Percentiles rank a stretch among this genome's conserved stretches.
Evolutionary conservation across 2,888 invertebrate genomes (phyloP).

Genomic region (Merodon equestris): DNA sequence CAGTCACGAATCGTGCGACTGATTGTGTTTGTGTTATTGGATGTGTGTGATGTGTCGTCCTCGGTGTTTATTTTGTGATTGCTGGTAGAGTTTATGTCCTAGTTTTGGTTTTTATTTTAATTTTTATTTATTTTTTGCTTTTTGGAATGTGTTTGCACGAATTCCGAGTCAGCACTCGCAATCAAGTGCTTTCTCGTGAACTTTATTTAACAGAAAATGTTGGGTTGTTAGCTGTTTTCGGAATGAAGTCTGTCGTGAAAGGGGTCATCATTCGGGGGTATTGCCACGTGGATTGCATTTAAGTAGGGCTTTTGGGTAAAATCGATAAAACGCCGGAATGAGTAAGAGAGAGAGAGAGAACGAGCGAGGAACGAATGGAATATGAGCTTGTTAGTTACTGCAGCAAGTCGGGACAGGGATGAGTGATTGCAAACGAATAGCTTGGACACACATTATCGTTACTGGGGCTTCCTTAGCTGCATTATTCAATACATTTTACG

Average conservation of each 20-base stretch:
- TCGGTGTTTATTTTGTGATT: slow-evolving; percentile 16
- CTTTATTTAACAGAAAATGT: too few species aligned
- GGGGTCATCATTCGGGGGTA: not conserved
- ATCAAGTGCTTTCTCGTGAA: slow-evolving; percentile 3
- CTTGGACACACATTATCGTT: too few species aligned
- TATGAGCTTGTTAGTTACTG: too few species aligned
- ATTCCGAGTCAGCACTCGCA: slow-evolving; percentile 9
- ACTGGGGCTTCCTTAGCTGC: too few species aligned
- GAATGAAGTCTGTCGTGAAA: too few species aligned
- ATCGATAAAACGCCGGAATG: slow-evolving; percentile 36
- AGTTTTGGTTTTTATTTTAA: not conserved
- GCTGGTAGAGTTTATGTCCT: slow-evolving; percentile 20
- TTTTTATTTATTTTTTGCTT: not conserved
- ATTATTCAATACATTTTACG: too few species aligned
- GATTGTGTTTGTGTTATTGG: slow-evolving; percentile 8
- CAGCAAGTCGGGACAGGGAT: too few species aligned
- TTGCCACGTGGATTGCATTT: slow-evolving; percentile 18
- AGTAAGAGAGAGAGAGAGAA: too few species aligned
- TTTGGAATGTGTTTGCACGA: slow-evolving; percentile 42
- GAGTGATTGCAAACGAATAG: too few species aligned
- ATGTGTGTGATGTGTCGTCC: slow-evolving; percentile 10
- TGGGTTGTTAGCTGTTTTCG: too few species aligned
- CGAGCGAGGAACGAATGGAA: too few species aligned
- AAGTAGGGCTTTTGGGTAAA: slow-evolving; percentile 17
- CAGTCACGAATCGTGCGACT: too few species aligned